Percentiles rank a stretch among this genome's conserved stretches.
phyloP scores from a whole-genome alignment of 2,888 invertebrate genomes.

The Mimumesa dahlbomi region DNA sequence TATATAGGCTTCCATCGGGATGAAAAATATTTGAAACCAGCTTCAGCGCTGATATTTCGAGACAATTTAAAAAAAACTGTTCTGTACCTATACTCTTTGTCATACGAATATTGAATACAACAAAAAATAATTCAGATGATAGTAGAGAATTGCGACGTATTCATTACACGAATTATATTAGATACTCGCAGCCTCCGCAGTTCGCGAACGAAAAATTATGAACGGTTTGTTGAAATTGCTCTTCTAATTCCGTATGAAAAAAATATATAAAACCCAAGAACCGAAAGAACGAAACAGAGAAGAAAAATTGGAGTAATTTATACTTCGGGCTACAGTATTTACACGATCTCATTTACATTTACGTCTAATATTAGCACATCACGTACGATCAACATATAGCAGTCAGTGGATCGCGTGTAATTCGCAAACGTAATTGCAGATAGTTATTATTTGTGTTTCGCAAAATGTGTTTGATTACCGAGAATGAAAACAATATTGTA shows the following conservation, averaged over 20 bases:
- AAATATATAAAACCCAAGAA: neutral
- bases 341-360: slow-evolving; percentile 65
- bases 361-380: slow-evolving; percentile 57
- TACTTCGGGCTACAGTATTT: slow-evolving; percentile 65
- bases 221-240: slow-evolving; percentile 29
- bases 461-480: slow-evolving; percentile 38
- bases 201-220: slow-evolving; percentile 20
- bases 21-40: slow-evolving; percentile 32
- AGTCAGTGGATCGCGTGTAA: slow-evolving; percentile 38
- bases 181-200: slow-evolving; percentile 9
- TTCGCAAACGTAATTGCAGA: slow-evolving; percentile 17
- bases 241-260: slow-evolving; percentile 18
- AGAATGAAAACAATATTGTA: slow-evolving; percentile 7
- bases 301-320: slow-evolving; percentile 53
- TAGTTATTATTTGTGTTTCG: too few relatives aligned
- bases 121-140: slow-evolving; percentile 23
- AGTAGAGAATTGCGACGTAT: slow-evolving; percentile 29
- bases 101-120: slow-evolving; percentile 31
- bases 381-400: slow-evolving; percentile 35
- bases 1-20: slow-evolving; percentile 56
- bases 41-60: slow-evolving; percentile 15
- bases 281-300: too few relatives aligned
- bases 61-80: slow-evolving; percentile 19
- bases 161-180: slow-evolving; percentile 33
- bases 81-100: slow-evolving; percentile 45